phyloP scores from a whole-genome alignment of 1,140 invertebrate genomes.

The Cotesia vestalis region DNA sequence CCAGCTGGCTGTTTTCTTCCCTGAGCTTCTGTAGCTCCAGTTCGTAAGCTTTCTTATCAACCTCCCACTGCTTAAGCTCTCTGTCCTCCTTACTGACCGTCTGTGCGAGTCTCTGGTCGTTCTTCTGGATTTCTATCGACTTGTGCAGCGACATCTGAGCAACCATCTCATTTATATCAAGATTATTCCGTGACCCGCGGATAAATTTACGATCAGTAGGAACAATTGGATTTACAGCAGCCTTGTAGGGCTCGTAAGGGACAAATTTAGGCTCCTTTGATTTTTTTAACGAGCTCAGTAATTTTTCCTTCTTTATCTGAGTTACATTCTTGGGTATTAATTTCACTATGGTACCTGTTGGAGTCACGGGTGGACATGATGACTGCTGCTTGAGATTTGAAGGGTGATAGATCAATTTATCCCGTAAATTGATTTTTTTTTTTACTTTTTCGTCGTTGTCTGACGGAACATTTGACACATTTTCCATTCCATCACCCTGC shows the following conservation, averaged over 20 bases:
- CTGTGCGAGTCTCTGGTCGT: slow-evolving; percentile 43
- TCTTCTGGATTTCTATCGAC: slow-evolving; percentile 42
- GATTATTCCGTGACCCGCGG: slow-evolving; percentile 70
- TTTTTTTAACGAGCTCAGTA: slow-evolving; percentile 61
- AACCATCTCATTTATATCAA: slow-evolving; percentile 75
- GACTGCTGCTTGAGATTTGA: slow-evolving; percentile 59
- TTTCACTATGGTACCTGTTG: slow-evolving; percentile 64
- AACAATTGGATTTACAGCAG: slow-evolving; percentile 81
- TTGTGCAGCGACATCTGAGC: slow-evolving; percentile 73
- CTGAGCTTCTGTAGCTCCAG: slow-evolving; percentile 69
- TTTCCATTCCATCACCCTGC: slow-evolving; percentile 70
- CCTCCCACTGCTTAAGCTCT: slow-evolving; percentile 45
- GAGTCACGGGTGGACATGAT: slow-evolving; percentile 57
- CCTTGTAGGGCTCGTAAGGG: slow-evolving; percentile 89
- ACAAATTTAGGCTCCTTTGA: slow-evolving; percentile 84
- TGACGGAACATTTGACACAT: slow-evolving; percentile 35
- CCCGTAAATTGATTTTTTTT: slow-evolving; percentile 54
- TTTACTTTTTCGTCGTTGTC: slow-evolving; percentile 44
- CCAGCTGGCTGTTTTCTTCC: slow-evolving; percentile 72
- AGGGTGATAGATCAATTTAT: slow-evolving; percentile 65
- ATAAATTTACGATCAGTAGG: slow-evolving; percentile 65
- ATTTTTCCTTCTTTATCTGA: slow-evolving; percentile 56
- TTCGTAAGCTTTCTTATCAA: slow-evolving; percentile 61
- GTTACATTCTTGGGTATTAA: slow-evolving; percentile 58
- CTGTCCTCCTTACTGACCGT: slow-evolving; percentile 45